Percentiles rank a stretch among this genome's conserved stretches.
phyloP scores from a whole-genome alignment of 1,140 invertebrate species.

The Theocolax elegans region DNA sequence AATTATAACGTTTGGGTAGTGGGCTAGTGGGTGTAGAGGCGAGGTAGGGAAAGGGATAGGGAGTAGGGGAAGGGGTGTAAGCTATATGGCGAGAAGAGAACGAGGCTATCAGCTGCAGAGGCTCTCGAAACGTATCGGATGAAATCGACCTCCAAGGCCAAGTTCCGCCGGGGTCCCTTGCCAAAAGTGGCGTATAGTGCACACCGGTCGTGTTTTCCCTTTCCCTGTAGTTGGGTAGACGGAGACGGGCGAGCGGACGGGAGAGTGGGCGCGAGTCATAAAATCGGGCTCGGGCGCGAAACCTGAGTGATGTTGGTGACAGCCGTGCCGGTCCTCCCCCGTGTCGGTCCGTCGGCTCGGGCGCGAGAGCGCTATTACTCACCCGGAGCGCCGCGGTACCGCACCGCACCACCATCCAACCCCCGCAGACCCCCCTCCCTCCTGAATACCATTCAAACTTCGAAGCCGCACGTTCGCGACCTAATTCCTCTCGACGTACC shows the following conservation, averaged over 20 bases:
- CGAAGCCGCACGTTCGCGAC: slow-evolving; percentile 57
- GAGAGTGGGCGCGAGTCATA: slow-evolving; percentile 48
- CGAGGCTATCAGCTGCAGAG: neutral
- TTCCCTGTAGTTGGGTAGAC: neutral
- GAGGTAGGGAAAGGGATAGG: too few relatives aligned
- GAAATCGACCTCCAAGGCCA: slow-evolving; percentile 15
- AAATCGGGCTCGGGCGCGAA: slow-evolving; percentile 56
- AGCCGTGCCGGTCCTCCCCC: slow-evolving; percentile 20
- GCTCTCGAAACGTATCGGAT: neutral
- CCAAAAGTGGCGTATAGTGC: too few relatives aligned
- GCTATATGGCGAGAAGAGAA: too few relatives aligned
- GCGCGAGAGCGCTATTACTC: slow-evolving; percentile 55
- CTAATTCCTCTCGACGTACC: slow-evolving; percentile 53
- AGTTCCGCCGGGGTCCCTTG: neutral
- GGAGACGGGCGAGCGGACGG: neutral
- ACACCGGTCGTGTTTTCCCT: neutral
- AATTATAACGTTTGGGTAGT: too few relatives aligned
- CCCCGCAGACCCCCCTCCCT: neutral
- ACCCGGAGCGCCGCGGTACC: slow-evolving; percentile 51
- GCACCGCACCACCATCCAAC: neutral
- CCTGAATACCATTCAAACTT: slow-evolving; percentile 57
- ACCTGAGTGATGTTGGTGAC: slow-evolving; percentile 59
- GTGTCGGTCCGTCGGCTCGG: slow-evolving; percentile 34
- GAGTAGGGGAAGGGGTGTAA: too few relatives aligned
- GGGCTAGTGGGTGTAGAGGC: too few relatives aligned